phyloP scores from a whole-genome alignment of 2,113 vertebrate genomes.

The Cranoglanis bouderius region DNA sequence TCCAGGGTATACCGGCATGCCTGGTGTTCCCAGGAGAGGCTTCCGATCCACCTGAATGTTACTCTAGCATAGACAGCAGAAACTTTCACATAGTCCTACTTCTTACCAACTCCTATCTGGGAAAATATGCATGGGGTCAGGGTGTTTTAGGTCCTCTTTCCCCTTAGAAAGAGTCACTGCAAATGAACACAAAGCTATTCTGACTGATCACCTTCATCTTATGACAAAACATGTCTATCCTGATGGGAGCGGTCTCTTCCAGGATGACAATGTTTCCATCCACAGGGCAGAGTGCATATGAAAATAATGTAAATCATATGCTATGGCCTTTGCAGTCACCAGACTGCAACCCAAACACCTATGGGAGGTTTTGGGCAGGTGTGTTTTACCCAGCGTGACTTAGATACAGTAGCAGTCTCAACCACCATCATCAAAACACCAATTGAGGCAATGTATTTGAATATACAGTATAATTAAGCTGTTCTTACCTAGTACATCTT shows the following conservation, averaged over 20 bases:
- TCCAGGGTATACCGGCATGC: not conserved
- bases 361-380: not conserved
- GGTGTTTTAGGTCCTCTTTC: not conserved
- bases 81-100: not conserved
- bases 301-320: not conserved
- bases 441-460: not conserved
- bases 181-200: not conserved
- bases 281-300: not conserved
- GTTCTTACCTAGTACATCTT: conserved; percentile 12
- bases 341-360: not conserved
- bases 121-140: not conserved
- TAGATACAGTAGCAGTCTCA: not conserved
- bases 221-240: not conserved
- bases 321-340: not conserved
- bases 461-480: not conserved
- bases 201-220: not conserved
- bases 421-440: not conserved
- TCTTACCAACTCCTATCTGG: not conserved
- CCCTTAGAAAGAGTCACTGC: not conserved
- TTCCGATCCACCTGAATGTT: not conserved
- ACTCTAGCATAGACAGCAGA: not conserved
- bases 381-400: not conserved
- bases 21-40: not conserved
- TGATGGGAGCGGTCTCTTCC: not conserved
- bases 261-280: not conserved